Conservation (phyloP, 2,888 invertebrate genomes). For the Tenthredo scrophulariae region DNA sequence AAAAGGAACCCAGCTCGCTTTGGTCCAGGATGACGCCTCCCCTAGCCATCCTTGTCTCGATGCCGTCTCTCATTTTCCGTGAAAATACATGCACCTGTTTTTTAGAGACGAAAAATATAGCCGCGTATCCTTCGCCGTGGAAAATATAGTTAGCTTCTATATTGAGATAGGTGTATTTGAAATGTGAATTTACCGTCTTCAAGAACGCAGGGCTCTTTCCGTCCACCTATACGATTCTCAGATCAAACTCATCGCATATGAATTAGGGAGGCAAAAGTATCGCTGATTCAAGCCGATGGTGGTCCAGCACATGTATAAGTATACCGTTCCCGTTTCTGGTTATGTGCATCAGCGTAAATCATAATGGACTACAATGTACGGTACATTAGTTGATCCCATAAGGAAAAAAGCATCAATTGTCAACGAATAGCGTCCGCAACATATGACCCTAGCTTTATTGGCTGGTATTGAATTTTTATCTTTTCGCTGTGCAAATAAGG, state of each 20-base stretch:
- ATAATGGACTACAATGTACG: slow-evolving; percentile 51
- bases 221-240: not conserved
- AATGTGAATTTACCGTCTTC: slow-evolving; percentile 11
- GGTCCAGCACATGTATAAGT: not conserved
- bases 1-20: slow-evolving; percentile 62
- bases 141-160: slow-evolving; percentile 12
- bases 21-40: slow-evolving; percentile 26
- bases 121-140: not conserved
- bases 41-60: not conserved
- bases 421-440: slow-evolving; percentile 46
- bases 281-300: not conserved
- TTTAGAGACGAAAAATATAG: not conserved
- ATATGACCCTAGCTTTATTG: slow-evolving; percentile 67
- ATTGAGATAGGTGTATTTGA: slow-evolving; percentile 29
- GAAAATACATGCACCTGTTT: slow-evolving; percentile 30
- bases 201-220: not conserved
- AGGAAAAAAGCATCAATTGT: slow-evolving; percentile 51
- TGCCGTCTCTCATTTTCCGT: slow-evolving; percentile 9
- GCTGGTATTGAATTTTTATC: slow-evolving; percentile 74
- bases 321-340: not conserved
- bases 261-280: slow-evolving; percentile 10
- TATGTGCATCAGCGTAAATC: slow-evolving; percentile 44
- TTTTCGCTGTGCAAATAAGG: slow-evolving; percentile 69
- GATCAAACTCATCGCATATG: not conserved
- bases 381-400: slow-evolving; percentile 50